Evolutionary conservation across 2,888 invertebrate genomes (phyloP), one percentile per base, ranked within the genome.

Genomic region (Mantis religiosa): DNA sequence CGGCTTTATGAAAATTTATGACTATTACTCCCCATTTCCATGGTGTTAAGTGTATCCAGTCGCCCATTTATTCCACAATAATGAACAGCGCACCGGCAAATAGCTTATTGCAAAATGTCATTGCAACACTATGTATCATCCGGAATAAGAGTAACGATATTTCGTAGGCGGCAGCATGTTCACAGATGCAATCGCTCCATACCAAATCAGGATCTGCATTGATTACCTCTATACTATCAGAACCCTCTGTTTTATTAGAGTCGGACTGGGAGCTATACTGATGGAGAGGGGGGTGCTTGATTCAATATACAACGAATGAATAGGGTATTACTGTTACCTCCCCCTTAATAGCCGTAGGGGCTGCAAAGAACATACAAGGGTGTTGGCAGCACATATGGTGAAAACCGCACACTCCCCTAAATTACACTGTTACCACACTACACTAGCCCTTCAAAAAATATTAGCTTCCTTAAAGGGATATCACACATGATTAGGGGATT

Each of bases 251-350:
- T 71, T 71, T 71, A 71, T 71, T 71, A 71, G 54, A 71, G 54
- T 71, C 54, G 54, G 54, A 71, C 54, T 71, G 54, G 15, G 54
- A 71, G 54, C 54, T 25, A 25, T 25, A 14, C 54, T 25, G 54
- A 15, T 15, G 15, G 54, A 25, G 25, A 20, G 54, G 54, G 81
- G 87, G 71, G 82, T 87, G 82, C 82, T 87, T 87, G 81, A 87
- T 87, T 87, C 87, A 87, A 87, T 87, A 87, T 81, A 87, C 87
- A 87, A 87, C 34, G 87, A 85, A 54, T 85, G 85, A 85, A 85
- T 85, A 85, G 85, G 82, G 87, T 87, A 87, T 82, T 82, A 87
- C 86, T 87, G 87, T 87, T 87, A 71, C 54, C 54, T 71, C 54
- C 54, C 54, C 54, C 54, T 71, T 71, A 71, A 71, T 71, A 71